A percentile compares a stretch with the other conserved stretches of the same genome.
Evolutionary conservation across 2,888 invertebrate genomes (phyloP).

Genomic region (Keiferia lycopersicella): DNA sequence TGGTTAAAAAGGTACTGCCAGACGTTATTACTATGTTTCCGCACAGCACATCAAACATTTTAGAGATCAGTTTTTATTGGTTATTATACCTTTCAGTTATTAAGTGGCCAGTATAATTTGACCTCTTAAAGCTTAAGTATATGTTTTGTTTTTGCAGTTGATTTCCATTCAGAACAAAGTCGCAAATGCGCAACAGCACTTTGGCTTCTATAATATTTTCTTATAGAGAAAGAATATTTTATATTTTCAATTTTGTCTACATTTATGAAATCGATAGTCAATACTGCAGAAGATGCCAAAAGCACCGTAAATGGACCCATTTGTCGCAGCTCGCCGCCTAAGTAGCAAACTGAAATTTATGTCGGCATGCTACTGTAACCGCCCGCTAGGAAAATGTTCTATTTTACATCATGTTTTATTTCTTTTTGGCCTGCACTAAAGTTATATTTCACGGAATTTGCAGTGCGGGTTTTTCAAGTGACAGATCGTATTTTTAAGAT

Average conservation of each 20-base stretch:
- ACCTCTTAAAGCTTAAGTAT: too few species aligned
- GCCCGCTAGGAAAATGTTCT: constrained; percentile 19
- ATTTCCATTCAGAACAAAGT: too few species aligned
- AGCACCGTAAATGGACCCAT: constrained; percentile 33
- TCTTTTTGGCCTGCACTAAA: constrained; percentile 10
- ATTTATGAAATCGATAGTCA: constrained; percentile 23
- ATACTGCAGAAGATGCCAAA: constrained; percentile 24
- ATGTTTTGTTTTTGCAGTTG: too few species aligned
- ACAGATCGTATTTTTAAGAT: background rate
- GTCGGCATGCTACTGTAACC: constrained; percentile 17
- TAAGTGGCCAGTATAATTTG: too few species aligned
- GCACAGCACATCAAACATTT: too few species aligned
- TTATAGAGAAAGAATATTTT: too few species aligned
- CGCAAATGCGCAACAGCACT: too few species aligned
- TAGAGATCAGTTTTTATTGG: too few species aligned
- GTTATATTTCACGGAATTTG: constrained; percentile 4
- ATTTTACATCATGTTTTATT: constrained; percentile 17
- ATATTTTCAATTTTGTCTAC: background rate
- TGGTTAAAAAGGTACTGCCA: too few species aligned
- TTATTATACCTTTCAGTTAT: too few species aligned
- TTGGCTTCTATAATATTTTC: too few species aligned
- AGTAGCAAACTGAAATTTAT: constrained; percentile 35
- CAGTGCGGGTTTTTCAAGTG: constrained; percentile 1
- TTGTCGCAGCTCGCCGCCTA: constrained; percentile 32
- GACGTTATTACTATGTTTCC: too few species aligned